Conservation (phyloP, 2,113 vertebrate species). For the Cyprinus carpio region DNA sequence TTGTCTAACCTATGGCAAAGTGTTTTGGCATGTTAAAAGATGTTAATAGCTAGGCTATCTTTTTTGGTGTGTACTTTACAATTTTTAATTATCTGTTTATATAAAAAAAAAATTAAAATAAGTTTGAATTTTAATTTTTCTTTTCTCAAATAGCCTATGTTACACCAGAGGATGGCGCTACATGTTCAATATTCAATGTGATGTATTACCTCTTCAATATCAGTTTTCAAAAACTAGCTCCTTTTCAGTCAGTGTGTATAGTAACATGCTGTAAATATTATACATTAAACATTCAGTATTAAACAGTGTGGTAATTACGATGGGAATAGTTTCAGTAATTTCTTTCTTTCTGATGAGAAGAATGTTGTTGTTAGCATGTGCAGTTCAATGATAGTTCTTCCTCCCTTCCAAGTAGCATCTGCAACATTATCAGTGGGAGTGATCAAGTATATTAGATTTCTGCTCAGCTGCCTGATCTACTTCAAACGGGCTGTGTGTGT, state of each 20-base stretch:
- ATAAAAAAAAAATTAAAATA: not conserved
- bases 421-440: conserved; percentile 45
- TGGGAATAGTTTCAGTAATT: not conserved
- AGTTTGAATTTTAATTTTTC: not conserved
- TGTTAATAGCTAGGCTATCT: not conserved
- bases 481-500: not conserved
- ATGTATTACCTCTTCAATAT: not conserved
- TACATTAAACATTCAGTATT: not conserved
- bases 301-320: not conserved
- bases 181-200: not conserved
- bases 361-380: not conserved
- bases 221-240: not conserved
- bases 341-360: not conserved
- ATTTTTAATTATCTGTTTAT: not conserved
- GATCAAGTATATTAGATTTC: conserved; percentile 46
- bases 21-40: not conserved
- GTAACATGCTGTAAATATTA: not conserved
- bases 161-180: conserved; percentile 18
- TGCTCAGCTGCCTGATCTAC: conserved; percentile 38
- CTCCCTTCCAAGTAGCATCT: conserved; percentile 46
- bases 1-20: not conserved
- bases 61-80: not conserved
- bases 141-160: not conserved
- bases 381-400: not conserved
- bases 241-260: no score